phyloP scores from a whole-genome alignment of 1,140 invertebrate genomes.

The Bombus sylvicola region DNA sequence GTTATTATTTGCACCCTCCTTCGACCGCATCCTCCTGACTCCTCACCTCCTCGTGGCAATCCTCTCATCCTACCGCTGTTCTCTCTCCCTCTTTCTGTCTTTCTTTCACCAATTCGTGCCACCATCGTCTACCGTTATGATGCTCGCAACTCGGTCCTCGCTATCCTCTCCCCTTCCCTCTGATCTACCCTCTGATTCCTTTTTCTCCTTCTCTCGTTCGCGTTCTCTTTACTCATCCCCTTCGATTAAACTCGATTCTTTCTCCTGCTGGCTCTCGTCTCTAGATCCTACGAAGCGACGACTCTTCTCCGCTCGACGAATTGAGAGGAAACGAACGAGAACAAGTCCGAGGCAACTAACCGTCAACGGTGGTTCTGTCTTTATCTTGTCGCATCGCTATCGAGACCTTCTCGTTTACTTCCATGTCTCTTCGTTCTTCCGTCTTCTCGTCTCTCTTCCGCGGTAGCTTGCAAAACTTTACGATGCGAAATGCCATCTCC shows the following conservation, averaged over 20 bases:
- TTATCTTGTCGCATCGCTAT: conserved; percentile 46
- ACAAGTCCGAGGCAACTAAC: conserved; percentile 75
- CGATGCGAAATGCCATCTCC: conserved; percentile 73
- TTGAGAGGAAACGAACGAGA: conserved; percentile 79
- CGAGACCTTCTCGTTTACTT: conserved; percentile 48
- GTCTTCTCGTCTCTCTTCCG: conserved; percentile 52
- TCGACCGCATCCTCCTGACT: conserved; percentile 74
- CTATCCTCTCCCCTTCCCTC: not conserved
- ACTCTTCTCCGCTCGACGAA: conserved; percentile 68
- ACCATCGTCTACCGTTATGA: conserved; percentile 39
- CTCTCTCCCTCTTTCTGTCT: conserved; percentile 32
- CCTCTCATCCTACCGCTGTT: conserved; percentile 59
- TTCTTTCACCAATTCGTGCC: conserved; percentile 43
- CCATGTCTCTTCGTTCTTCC: conserved; percentile 31
- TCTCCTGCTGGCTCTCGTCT: conserved; percentile 22
- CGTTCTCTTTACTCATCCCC: conserved; percentile 51
- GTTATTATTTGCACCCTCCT: conserved; percentile 83
- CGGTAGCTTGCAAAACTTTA: conserved; percentile 74
- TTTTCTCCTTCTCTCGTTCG: conserved; percentile 5
- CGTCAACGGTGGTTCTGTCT: conserved; percentile 72
- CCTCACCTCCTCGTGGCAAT: conserved; percentile 67
- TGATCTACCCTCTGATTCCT: conserved; percentile 8
- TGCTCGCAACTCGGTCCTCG: conserved; percentile 24
- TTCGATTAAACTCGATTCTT: conserved; percentile 54
- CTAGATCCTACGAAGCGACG: conserved; percentile 14